A percentile compares a stretch with the other conserved stretches of the same genome.
These are phyloP conservation scores for Phainopepla nitens DNA, from an alignment of 2,113 vertebrate genomes.

Conservation along the genomic window DNA sequence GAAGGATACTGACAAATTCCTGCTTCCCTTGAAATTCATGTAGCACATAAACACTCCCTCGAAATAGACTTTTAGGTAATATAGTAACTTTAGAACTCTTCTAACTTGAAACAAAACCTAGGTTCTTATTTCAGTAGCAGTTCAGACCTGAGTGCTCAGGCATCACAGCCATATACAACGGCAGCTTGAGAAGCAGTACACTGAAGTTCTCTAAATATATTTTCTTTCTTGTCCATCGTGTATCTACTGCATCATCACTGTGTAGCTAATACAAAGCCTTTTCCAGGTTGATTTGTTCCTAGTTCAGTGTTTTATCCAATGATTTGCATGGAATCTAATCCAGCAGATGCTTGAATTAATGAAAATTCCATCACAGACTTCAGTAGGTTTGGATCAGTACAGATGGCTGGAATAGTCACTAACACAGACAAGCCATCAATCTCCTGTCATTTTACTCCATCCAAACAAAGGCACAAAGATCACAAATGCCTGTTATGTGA, in stretches of 20 bases:
- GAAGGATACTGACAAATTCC: not conserved
- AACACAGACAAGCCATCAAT: not conserved
- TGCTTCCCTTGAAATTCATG: not conserved
- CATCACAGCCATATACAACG: not conserved
- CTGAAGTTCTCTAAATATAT: not conserved
- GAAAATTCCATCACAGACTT: not conserved
- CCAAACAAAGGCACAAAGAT: not conserved
- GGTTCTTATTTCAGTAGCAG: not conserved
- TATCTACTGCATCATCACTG: not conserved
- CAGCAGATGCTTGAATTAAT: not conserved
- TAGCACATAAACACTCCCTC: not conserved
- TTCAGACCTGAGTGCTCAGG: not conserved
- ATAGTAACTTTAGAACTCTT: not conserved
- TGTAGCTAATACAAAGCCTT: not conserved
- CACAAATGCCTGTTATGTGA: not conserved
- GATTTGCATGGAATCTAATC: not conserved
- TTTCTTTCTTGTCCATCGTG: not conserved
- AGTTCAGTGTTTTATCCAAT: not conserved
- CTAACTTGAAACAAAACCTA: not conserved
- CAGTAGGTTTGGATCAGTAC: not conserved
- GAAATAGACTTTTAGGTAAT: not conserved
- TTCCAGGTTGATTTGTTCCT: not conserved
- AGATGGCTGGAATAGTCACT: not conserved
- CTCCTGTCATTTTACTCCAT: not conserved
- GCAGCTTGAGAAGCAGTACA: not conserved